Conservation (phyloP, 2,113 vertebrate species). For the Barbus barbus region DNA sequence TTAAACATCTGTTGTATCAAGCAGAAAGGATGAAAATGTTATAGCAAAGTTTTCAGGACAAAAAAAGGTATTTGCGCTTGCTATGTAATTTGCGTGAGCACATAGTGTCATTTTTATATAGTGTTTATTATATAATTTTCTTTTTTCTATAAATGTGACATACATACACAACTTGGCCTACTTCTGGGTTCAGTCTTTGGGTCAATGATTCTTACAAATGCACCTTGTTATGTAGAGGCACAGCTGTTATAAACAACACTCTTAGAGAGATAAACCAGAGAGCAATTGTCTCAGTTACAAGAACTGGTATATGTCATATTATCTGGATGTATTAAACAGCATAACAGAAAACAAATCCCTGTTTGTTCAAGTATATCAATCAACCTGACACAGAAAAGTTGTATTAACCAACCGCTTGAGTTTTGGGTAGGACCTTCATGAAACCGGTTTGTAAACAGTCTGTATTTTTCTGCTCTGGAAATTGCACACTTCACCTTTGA, state of each 20-base stretch:
- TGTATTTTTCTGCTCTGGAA: not conserved
- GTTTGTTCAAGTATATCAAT: not conserved
- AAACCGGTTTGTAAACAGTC: not conserved
- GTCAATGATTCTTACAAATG: not conserved
- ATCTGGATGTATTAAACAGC: not conserved
- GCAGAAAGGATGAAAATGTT: too few relatives aligned
- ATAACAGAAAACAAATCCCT: not conserved
- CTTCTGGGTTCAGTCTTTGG: not conserved
- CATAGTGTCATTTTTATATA: too few relatives aligned
- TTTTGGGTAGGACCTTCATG: not conserved
- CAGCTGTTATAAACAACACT: not conserved
- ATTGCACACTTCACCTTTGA: not conserved
- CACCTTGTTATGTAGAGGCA: not conserved
- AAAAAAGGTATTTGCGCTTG: too few relatives aligned
- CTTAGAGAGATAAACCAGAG: not conserved
- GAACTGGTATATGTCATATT: not conserved
- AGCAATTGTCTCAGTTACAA: not conserved
- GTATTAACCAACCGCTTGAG: not conserved
- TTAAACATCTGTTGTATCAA: too few relatives aligned
- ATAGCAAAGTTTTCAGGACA: too few relatives aligned
- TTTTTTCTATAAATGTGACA: too few relatives aligned
- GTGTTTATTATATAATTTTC: too few relatives aligned
- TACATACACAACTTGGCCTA: not conserved
- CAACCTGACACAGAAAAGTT: not conserved
- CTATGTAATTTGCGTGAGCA: too few relatives aligned